Conservation (phyloP, 1,140 invertebrate genomes). For the Bombus fervidus region DNA sequence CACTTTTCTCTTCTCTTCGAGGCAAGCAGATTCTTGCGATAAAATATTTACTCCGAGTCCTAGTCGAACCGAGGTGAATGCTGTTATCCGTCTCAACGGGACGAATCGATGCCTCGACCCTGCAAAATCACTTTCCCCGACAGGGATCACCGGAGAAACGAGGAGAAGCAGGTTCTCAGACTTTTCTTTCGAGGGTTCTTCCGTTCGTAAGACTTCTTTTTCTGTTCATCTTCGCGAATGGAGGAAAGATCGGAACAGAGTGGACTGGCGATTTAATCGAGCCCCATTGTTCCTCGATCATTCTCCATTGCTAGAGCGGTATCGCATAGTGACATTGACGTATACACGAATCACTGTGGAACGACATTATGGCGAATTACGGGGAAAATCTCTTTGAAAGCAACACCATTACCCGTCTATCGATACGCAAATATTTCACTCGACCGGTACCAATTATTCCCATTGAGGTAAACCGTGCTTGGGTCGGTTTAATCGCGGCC, state of each 20-base stretch:
- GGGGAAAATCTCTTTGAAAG: constrained; percentile 33
- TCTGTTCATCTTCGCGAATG: background rate
- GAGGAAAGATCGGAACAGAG: background rate
- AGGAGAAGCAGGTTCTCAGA: background rate
- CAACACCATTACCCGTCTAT: constrained; percentile 14
- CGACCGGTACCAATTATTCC: constrained; percentile 34
- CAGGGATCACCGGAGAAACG: background rate
- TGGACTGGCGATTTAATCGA: constrained; percentile 1
- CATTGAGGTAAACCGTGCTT: constrained; percentile 35
- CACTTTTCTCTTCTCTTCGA: background rate
- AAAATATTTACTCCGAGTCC: constrained; percentile 21
- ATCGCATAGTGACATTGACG: background rate
- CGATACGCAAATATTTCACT: constrained; percentile 48
- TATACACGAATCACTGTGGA: background rate
- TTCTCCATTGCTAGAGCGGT: background rate
- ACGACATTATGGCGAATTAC: constrained; percentile 37
- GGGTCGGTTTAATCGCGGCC: constrained; percentile 33
- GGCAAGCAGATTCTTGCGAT: background rate
- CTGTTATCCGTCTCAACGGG: no score
- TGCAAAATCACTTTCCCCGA: constrained; percentile 26
- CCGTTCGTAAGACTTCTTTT: no score
- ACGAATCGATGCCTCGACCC: constrained; percentile 8
- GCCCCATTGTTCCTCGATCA: background rate
- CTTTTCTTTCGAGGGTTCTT: background rate
- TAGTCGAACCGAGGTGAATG: no score